Evolutionary conservation across 35 echinoderm and acorn worm species (phyloP), one percentile per base, ranked within the genome.

Genomic region (Patiria miniata): DNA sequence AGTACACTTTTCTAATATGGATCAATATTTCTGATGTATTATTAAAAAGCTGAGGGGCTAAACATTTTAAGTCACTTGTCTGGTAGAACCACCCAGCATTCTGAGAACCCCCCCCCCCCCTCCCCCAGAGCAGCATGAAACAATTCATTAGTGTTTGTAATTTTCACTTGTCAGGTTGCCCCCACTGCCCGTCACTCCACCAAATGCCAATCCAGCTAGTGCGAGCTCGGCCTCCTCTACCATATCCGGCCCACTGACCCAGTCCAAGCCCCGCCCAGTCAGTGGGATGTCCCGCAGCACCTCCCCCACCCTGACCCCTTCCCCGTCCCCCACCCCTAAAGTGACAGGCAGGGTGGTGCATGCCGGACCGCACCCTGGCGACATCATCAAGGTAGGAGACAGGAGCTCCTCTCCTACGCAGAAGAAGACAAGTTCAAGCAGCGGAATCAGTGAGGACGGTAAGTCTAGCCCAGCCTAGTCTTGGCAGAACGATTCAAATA

Each of bases 401-500:
- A 39, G 80, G 61, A 30, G 37, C 40, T 39, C 32, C 3, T 60
- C 81, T 33, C 30, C 81, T 17, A 37, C 39, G 30, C 79, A 33
- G 16, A 86, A 40, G 19, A 97, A 91, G 55, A 58, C 36, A 18
- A 92, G 86, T 23, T 92, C 94, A 16, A 93, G 91, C 55, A 97
- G 95, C 80, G 90, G 94, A 29, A 84, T 97, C 21, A 97, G 95
- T 93, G 95, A 97, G 87, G 95, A 97, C 81, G 95, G 95, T 97
- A 37, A 88, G 90, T 84, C 10, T 28, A 51, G 44, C 7, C n/a
- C n/a, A n/a, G n/a, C n/a, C n/a, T n/a, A n/a, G n/a, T n/a, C n/a
- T n/a, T n/a, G n/a, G n/a, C n/a, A n/a, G n/a, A n/a, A n/a, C n/a
- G n/a, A n/a, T n/a, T n/a, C n/a, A n/a, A n/a, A n/a, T n/a, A n/a